A percentile compares a stretch with the other conserved stretches of the same genome.
phyloP scores from a whole-genome alignment of 2,888 invertebrate species.

The Drosophila formosana region DNA sequence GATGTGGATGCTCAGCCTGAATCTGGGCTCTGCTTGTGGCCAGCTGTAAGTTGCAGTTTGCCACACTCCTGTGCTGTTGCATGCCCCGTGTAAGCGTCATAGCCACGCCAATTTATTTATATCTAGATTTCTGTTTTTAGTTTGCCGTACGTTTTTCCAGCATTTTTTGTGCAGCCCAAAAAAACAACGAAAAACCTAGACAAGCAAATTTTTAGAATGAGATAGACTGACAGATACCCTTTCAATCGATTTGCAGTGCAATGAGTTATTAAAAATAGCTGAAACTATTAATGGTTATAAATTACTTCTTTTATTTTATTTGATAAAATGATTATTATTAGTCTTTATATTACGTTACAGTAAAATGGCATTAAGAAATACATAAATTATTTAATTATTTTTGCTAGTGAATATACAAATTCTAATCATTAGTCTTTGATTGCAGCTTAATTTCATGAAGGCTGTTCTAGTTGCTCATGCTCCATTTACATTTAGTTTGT shows the following conservation, averaged over 20 bases:
- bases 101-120: conserved; percentile 80
- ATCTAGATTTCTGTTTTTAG: conserved; percentile 79
- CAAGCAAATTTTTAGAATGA: background rate
- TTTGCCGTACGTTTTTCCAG: conserved; percentile 70
- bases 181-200: conserved; percentile 15
- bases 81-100: conserved; percentile 70
- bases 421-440: background rate
- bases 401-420: no score
- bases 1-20: conserved; percentile 26
- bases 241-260: background rate
- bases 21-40: conserved; percentile 56
- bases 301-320: no score
- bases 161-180: conserved; percentile 40
- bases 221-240: conserved; percentile 13
- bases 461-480: background rate
- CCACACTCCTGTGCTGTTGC: conserved; percentile 23
- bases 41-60: conserved; percentile 34
- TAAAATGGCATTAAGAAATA: no score
- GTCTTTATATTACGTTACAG: no score
- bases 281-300: no score
- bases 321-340: no score
- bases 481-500: conserved; percentile 1
- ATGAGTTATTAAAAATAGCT: background rate
- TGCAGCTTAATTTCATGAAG: background rate
- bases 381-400: no score